Percentiles rank a stretch among this genome's conserved stretches.
Conservation (phyloP, 2,797 vertebrate species). For the Hemibagrus guttatus region DNA sequence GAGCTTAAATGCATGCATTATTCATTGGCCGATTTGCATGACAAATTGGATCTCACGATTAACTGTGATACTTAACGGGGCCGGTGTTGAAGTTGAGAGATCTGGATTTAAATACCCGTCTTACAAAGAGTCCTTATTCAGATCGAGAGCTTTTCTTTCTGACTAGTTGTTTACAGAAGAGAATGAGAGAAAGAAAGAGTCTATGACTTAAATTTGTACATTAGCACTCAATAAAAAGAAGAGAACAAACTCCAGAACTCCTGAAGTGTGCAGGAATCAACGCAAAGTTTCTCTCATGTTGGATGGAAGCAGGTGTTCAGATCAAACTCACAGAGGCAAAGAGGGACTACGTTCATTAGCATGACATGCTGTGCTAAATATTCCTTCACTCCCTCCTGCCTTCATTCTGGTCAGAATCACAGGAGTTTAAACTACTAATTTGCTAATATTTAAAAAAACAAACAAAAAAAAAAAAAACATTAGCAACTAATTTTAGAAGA, state of each 20-base stretch:
- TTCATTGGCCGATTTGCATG: conserved; percentile 60
- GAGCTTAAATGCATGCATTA: conserved; percentile 58
- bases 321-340: not conserved
- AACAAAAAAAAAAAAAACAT: too few relatives aligned
- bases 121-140: conserved; percentile 33
- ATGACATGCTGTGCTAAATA: not conserved
- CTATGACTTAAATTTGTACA: not conserved
- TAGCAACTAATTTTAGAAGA: not conserved
- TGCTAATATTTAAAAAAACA: not conserved
- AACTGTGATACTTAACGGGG: conserved; percentile 59
- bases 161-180: not conserved
- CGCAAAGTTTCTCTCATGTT: not conserved
- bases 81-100: conserved; percentile 50
- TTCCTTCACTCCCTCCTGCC: not conserved
- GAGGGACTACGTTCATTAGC: not conserved
- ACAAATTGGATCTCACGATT: conserved; percentile 59
- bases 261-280: not conserved
- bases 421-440: not conserved
- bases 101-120: conserved; percentile 53
- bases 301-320: not conserved
- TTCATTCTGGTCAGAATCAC: not conserved
- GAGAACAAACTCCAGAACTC: not conserved
- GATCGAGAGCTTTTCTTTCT: conserved; percentile 17
- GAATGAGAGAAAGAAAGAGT: not conserved
- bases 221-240: conserved; percentile 9